Conservation (phyloP, 2,797 vertebrate species). For the Ctenopoma multispine region DNA sequence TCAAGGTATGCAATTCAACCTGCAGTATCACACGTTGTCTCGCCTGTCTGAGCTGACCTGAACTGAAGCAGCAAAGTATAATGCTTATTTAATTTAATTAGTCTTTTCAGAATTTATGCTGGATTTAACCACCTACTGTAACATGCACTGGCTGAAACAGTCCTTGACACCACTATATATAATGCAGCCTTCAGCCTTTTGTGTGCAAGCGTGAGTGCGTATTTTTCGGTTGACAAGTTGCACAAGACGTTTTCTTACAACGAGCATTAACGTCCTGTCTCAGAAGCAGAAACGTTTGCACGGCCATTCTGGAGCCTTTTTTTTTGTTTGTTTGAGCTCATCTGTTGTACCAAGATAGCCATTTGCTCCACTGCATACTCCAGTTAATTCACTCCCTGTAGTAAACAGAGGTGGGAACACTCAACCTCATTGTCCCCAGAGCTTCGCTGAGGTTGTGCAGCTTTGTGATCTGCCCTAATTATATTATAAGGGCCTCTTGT, state of each 20-base stretch:
- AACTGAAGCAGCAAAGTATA: conserved; percentile 31
- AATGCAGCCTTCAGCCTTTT: conserved; percentile 45
- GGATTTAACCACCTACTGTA: conserved; percentile 33
- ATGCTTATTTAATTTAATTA: conserved; percentile 47
- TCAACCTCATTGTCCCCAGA: conserved; percentile 67
- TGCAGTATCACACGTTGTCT: conserved; percentile 18
- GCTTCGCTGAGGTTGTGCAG: conserved; percentile 60
- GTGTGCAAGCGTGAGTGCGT: conserved; percentile 13
- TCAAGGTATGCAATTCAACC: conserved; percentile 26
- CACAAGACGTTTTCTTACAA: conserved; percentile 44
- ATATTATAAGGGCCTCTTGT: conserved; percentile 72
- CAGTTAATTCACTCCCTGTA: conserved; percentile 67
- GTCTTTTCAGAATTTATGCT: conserved; percentile 48
- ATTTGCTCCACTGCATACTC: conserved; percentile 55
- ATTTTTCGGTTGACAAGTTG: conserved; percentile 21
- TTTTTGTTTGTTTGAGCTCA: conserved; percentile 40
- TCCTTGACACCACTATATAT: conserved; percentile 9
- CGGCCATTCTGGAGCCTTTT: conserved; percentile 26
- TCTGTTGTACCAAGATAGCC: conserved; percentile 53
- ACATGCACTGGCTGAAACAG: conserved; percentile 15
- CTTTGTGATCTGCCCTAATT: conserved; percentile 73
- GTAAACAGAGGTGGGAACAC: conserved; percentile 67
- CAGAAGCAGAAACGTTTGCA: conserved; percentile 33
- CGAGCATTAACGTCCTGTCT: conserved; percentile 23
- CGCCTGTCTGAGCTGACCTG: conserved; percentile 6